Base-by-base conservation (phyloP, 1,140 invertebrate species). In the Chrysoperla carnea region DNA sequence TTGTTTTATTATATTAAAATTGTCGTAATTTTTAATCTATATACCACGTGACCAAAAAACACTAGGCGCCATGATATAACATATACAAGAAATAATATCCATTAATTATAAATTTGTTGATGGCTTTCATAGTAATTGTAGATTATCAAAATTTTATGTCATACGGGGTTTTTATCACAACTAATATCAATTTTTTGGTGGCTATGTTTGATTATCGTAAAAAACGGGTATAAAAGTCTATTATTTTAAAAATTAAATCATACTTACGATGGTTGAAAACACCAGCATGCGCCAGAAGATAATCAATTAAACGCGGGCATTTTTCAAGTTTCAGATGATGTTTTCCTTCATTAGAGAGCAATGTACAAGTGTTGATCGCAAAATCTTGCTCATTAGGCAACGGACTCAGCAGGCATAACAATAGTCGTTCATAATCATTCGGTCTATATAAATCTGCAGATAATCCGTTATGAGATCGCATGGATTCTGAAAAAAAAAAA, bases 331-430 rank as follows among this genome's bases (percentile, higher is more conserved):
- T 78, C 28, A 99, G 61, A 5, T 82, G 77, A 54, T 92, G 85
- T 41, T 84, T 83, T 29, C 87, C 85, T 57, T 97, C 92, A 52
- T 91, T 93, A 14, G 90, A 91, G 46, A 99, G 67, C 39, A 99
- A 66, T 0, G 89, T 94, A 59, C 91, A 95, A 1, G 97, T 86
- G 62, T 98, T 97, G 41, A 99, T 82, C 4, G 92, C 92, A 67
- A 98, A 93, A 59, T 98, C 93, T 58, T 98, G 89, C 66, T 99
- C 95, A 62, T 99, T 99, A 11, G 94, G 93, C 50, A 99, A 67
- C 1, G 93, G 93, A 29, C 87, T 92, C 13, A 93, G 61, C 6
- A 99, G 66, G 0, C 93, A 93, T 27, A 94, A 68, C 14, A 86
- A 76, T 9, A 99, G 66, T 50, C 84, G 81, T 50, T 90, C 84